Base-by-base conservation (phyloP, 2,888 invertebrate genomes). In the Drepanosiphum platanoidis region DNA sequence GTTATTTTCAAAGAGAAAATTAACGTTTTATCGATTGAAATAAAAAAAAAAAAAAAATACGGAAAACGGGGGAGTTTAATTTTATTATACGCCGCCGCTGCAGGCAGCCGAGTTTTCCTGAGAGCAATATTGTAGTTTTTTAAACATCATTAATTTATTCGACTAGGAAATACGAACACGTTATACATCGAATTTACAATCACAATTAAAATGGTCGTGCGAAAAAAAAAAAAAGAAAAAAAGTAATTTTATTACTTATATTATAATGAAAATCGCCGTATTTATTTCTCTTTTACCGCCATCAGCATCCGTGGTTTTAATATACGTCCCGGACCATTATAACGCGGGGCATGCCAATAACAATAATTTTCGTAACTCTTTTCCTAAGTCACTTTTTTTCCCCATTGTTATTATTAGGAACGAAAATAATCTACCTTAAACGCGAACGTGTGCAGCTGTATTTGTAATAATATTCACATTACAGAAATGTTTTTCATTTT, bases 261-360 rank as follows among this genome's bases (percentile, higher is more conserved):
- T n/a, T n/a, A n/a, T 61, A 82, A 82, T 82, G 58, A 72, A 82
- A 72, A 82, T 82, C 42, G 61, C 72, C 61, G 71, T 82, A 82
- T 82, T 82, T 82, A 82, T 82, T 82, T 82, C 58, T 61, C 32
- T 82, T 81, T 82, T 72, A 82, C 81, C 71, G 81, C 81, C 81
- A 82, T 71, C 72, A 82, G 71, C 81, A 82, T 72, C 81, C 81
- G 30, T 61, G 71, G 81, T 82, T 82, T 72, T 58, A 82, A 82
- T 81, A 72, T 72, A 82, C 42, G 36, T 36, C 36, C 70, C 36
- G 39, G 15, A 30, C 46, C 66, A 61, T 61, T 71, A 82, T 72
- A 58, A 71, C 81, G n/a, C n/a, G 22, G 61, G 32, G 61, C 42
- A 72, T 61, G 36, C 71, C 81, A 72, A 82, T 82, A 72, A 72